Evolutionary conservation across 2,888 invertebrate genomes (phyloP), one percentile per base, ranked within the genome.

Genomic region (Nymphalis urticae): DNA sequence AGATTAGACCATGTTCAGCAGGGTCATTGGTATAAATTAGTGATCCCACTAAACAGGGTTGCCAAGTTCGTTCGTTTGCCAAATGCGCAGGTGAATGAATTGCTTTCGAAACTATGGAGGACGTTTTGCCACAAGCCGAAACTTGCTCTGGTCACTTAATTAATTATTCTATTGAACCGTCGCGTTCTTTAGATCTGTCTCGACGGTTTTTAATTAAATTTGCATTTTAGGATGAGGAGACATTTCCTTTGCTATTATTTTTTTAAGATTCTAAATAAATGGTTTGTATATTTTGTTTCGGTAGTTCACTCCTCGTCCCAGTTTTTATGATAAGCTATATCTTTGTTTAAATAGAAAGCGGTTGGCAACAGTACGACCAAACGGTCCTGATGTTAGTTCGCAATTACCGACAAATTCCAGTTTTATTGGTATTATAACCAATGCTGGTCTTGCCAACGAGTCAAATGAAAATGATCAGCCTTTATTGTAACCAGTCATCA

Each of bases 31-130:
- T 73, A 60, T 70, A 68, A 70, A 73, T 73, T 72, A 71, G 71
- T 64, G 69, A 54, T 68, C 64, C 67, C 71, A 73, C 71, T 72
- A 71, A 71, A 73, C 70, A 72, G 42, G 42, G 68, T 66, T 70
- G 72, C 68, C 72, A 72, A 72, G 68, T 72, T 66, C 66, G 64
- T 64, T 70, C 64, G 64, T 51, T 50, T 70, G 72, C 72, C 72
- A 71, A 69, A 70, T 70, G 65, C 62, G 69, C 73, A 73, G 73
- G 73, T 72, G 59, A 72, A 72, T 71, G 69, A 71, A 71, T 71
- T 66, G 70, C 69, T 58, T 68, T 56, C 53, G 67, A 64, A 66
- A 69, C 68, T 66, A 64, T 68, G 62, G 51, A 63, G 65, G 65
- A 67, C 72, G 59, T 59, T 65, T 59, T 62, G 53, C 68, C 51